These are phyloP conservation scores for Melanotaenia duboulayi DNA, from an alignment of 2,113 vertebrate genomes.

Conservation along the genomic window DNA sequence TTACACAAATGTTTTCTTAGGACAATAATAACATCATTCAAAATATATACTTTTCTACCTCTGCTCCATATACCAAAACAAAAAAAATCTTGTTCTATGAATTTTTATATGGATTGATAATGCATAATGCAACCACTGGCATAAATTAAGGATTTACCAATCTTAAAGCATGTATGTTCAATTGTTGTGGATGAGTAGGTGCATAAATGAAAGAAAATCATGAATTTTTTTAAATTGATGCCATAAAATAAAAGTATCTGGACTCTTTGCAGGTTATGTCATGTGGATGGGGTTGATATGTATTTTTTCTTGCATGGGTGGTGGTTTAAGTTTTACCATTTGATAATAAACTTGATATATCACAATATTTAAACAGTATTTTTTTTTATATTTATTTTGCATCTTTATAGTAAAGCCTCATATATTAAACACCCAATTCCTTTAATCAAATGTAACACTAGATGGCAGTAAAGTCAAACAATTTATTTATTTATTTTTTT, in stretches of 20 bases:
- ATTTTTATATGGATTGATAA: background rate
- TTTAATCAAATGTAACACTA: constrained; percentile 26
- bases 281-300: too few relatives aligned
- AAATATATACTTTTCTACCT: background rate
- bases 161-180: too few relatives aligned
- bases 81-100: background rate
- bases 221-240: too few relatives aligned
- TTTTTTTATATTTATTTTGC: too few relatives aligned
- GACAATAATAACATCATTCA: background rate
- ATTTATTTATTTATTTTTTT: background rate
- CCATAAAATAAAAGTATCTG: too few relatives aligned
- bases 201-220: too few relatives aligned
- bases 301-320: background rate
- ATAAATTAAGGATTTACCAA: too few relatives aligned
- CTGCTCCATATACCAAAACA: background rate
- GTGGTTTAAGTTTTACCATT: background rate
- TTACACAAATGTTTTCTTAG: background rate
- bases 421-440: background rate
- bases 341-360: constrained; percentile 7
- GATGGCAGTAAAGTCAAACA: constrained; percentile 61
- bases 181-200: too few relatives aligned
- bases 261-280: too few relatives aligned
- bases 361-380: background rate
- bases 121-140: too few relatives aligned
- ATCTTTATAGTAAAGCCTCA: background rate